A percentile compares a stretch with the other conserved stretches of the same genome.
These are phyloP conservation scores for Leptobrachium ailaonicum DNA, from an alignment of 2,113 vertebrate genomes.

Conservation along the genomic window DNA sequence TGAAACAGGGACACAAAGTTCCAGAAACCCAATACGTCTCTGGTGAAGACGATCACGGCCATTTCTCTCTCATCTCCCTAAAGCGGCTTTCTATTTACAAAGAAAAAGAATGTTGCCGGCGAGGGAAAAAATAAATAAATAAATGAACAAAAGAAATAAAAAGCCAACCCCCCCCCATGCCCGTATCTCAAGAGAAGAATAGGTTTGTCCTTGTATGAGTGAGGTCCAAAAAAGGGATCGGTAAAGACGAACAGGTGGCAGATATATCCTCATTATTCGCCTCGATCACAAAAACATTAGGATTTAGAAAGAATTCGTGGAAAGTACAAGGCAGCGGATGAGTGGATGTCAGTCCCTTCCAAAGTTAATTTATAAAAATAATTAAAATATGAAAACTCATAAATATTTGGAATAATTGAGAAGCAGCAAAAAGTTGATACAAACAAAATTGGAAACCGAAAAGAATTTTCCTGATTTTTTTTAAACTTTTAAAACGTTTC, in stretches of 20 bases:
- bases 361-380: no score
- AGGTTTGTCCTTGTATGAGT: background rate
- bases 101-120: constrained; percentile 36
- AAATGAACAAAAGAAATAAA: background rate
- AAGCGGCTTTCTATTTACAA: constrained; percentile 36
- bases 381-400: no score
- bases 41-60: constrained; percentile 20
- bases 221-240: background rate
- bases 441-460: no score
- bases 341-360: no score
- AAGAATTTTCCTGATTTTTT: no score
- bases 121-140: background rate
- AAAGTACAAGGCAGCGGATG: no score
- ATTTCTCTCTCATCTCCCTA: constrained; percentile 34
- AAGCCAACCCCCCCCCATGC: background rate
- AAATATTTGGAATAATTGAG: no score
- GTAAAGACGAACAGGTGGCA: background rate
- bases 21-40: constrained; percentile 34
- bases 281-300: background rate
- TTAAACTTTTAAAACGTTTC: no score
- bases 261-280: background rate
- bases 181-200: background rate
- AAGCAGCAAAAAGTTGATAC: no score
- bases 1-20: constrained; percentile 38
- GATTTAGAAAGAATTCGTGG: background rate